Evolutionary conservation across 2,113 vertebrate genomes (phyloP).

Genomic region (Hippopotamus amphibius): DNA sequence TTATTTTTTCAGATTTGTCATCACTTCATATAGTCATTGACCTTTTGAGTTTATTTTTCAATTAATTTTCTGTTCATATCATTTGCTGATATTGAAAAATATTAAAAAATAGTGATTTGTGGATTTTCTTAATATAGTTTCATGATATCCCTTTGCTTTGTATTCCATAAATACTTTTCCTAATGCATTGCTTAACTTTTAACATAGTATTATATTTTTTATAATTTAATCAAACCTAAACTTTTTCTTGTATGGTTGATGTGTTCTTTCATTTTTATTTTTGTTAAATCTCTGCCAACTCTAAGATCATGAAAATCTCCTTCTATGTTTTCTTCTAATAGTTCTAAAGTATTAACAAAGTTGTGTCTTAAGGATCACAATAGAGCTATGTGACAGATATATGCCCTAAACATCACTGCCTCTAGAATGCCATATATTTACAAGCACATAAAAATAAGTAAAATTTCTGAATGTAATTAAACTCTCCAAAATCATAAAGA

Average conservation of each 20-base stretch:
- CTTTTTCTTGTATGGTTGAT: background rate
- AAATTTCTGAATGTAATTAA: background rate
- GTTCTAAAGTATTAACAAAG: background rate
- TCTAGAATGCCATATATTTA: background rate
- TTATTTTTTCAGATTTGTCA: background rate
- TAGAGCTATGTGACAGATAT: background rate
- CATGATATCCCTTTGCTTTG: background rate
- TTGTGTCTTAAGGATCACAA: background rate
- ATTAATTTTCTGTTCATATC: background rate
- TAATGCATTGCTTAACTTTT: background rate
- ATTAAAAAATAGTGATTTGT: background rate
- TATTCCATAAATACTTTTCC: background rate
- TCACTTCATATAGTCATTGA: background rate
- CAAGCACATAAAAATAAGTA: background rate
- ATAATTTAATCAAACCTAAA: background rate
- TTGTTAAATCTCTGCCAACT: background rate
- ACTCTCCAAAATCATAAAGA: background rate
- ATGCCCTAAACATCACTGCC: background rate
- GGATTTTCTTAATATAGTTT: background rate
- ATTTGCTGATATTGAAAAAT: background rate
- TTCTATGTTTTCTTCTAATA: background rate
- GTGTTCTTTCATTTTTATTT: background rate
- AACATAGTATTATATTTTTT: background rate
- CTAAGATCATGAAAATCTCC: background rate
- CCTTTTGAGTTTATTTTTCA: background rate